These are phyloP conservation scores for Microcebus murinus DNA, from an alignment of 2,113 vertebrate genomes.

Conservation along the genomic window DNA sequence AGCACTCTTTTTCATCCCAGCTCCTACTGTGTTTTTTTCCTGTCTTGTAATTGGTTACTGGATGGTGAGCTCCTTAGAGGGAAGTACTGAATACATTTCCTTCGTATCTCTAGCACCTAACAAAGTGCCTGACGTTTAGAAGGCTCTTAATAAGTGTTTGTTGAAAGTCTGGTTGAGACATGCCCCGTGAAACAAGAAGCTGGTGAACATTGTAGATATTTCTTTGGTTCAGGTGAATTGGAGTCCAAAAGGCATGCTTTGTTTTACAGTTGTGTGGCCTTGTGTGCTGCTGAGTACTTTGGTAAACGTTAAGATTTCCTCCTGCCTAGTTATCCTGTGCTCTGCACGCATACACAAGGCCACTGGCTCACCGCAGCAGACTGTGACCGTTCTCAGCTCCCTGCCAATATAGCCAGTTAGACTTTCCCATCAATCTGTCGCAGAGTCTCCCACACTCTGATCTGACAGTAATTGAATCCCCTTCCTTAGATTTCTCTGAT, in stretches of 20 bases:
- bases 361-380: conserved; percentile 36
- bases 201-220: background rate
- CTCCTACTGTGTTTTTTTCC: background rate
- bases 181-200: background rate
- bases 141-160: conserved; percentile 17
- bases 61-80: background rate
- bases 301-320: background rate
- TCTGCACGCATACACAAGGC: background rate
- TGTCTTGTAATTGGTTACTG: conserved; percentile 22
- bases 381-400: conserved; percentile 29
- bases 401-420: conserved; percentile 39
- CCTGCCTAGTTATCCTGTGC: background rate
- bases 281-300: background rate
- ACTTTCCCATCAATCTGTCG: conserved; percentile 39
- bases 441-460: background rate
- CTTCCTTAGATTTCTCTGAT: conserved; percentile 61
- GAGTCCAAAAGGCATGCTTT: background rate
- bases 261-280: background rate
- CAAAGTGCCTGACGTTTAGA: background rate
- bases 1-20: background rate
- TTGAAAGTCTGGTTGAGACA: background rate
- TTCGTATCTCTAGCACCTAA: background rate
- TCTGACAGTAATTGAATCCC: conserved; percentile 63
- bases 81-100: background rate
- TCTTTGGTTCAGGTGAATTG: background rate